These are phyloP conservation scores for Aproaerema taeniolella DNA, from an alignment of 2,888 invertebrate species.

Conservation along the genomic window DNA sequence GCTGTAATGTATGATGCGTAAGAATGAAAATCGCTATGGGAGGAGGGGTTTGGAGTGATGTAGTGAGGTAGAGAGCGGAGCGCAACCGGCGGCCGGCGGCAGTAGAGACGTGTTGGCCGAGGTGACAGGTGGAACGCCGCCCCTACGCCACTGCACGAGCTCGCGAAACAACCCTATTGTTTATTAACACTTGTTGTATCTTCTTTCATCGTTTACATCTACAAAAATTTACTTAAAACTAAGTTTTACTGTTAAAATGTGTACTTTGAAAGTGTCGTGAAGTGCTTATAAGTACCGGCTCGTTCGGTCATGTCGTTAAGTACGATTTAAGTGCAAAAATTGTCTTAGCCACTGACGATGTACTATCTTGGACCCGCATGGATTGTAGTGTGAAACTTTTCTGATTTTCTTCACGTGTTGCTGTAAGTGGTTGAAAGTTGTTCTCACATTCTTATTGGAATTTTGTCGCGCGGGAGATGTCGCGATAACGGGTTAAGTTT, in stretches of 20 bases:
- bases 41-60: slow-evolving; percentile 24
- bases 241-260: slow-evolving; percentile 43
- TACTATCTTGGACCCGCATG: slow-evolving; percentile 40
- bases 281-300: slow-evolving; percentile 62
- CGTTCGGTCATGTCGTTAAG: slow-evolving; percentile 54
- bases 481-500: slow-evolving; percentile 16
- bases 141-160: slow-evolving; percentile 45
- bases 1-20: not conserved
- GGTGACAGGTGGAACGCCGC: slow-evolving; percentile 64
- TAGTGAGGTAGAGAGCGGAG: slow-evolving; percentile 43
- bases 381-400: slow-evolving; percentile 38
- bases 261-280: slow-evolving; percentile 59
- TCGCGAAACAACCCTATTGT: slow-evolving; percentile 64
- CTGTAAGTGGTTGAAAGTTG: slow-evolving; percentile 33
- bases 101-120: slow-evolving; percentile 65
- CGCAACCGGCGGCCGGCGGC: slow-evolving; percentile 51
- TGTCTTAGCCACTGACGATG: slow-evolving; percentile 49
- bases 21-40: slow-evolving; percentile 5
- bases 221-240: slow-evolving; percentile 27
- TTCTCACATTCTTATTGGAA: slow-evolving; percentile 19
- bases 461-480: slow-evolving; percentile 16
- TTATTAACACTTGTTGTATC: slow-evolving; percentile 62
- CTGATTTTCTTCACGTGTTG: slow-evolving; percentile 25
- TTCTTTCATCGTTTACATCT: slow-evolving; percentile 28
- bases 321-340: slow-evolving; percentile 67